Evolutionary conservation across 2,113 vertebrate species (phyloP).

Genomic region (Anser brachyrhynchus): DNA sequence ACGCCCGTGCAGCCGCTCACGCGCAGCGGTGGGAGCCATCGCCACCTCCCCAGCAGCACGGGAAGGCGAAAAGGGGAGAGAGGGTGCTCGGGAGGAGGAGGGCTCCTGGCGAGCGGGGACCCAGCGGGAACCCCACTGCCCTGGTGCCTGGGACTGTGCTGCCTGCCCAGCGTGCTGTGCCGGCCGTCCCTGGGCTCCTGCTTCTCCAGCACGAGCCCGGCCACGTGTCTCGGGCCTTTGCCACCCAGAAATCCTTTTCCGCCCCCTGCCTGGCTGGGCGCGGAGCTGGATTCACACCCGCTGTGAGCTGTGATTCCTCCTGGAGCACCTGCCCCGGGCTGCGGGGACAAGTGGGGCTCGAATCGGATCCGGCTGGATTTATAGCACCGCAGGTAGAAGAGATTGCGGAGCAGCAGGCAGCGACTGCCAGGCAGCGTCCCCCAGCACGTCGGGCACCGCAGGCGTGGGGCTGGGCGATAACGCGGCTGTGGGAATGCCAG

Average conservation of each 20-base stretch:
- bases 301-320: background rate
- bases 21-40: background rate
- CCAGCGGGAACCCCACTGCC: no score
- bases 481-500: background rate
- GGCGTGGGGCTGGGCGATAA: background rate
- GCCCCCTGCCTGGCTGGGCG: no score
- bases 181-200: no score
- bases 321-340: background rate
- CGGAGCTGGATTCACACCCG: no score
- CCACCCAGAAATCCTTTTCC: no score
- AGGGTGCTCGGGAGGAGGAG: no score
- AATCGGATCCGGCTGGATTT: background rate
- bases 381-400: background rate
- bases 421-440: background rate
- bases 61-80: no score
- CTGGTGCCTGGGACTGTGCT: background rate
- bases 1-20: background rate
- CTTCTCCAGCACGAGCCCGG: no score
- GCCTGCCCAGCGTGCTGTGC: no score
- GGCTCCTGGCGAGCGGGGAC: no score
- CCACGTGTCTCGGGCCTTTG: no score
- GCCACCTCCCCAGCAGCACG: fast-evolving
- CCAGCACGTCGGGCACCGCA: background rate
- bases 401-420: background rate
- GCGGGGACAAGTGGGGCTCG: background rate